phyloP scores from a whole-genome alignment of 2,113 vertebrate species.

The Cervus canadensis region DNA sequence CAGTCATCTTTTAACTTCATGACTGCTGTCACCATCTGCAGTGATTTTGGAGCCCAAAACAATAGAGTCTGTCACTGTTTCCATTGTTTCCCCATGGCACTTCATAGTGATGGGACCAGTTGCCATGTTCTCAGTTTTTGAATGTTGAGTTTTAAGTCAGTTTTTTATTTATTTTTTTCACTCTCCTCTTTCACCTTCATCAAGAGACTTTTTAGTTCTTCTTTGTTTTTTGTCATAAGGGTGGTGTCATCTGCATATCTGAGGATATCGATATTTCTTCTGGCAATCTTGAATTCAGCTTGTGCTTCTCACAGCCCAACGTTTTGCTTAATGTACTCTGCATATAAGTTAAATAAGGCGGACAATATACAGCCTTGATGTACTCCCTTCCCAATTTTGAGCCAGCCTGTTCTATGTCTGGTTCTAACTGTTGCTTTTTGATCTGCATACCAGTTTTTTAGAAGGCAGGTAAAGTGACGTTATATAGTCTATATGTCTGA shows the following conservation, averaged over 20 bases:
- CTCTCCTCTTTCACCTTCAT: not conserved
- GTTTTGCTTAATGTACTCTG: not conserved
- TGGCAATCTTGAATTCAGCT: not conserved
- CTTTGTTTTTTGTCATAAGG: not conserved
- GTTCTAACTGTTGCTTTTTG: not conserved
- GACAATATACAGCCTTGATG: not conserved
- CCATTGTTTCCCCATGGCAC: not conserved
- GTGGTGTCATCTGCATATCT: not conserved
- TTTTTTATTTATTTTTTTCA: not conserved
- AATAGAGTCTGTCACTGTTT: not conserved
- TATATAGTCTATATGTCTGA: not conserved
- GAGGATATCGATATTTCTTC: not conserved
- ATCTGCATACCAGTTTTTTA: not conserved
- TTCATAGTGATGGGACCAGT: not conserved
- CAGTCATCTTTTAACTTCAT: not conserved
- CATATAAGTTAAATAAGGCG: not conserved
- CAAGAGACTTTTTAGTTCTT: not conserved
- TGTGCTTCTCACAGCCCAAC: not conserved
- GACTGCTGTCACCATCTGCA: not conserved
- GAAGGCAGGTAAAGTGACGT: not conserved
- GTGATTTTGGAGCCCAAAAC: accelerated
- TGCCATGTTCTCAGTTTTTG: not conserved
- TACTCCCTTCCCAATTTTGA: not conserved
- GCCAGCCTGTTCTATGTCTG: not conserved
- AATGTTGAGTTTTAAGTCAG: not conserved